Evolutionary conservation across 2,888 invertebrate genomes (phyloP).

Genomic region (Hymenopus coronatus): DNA sequence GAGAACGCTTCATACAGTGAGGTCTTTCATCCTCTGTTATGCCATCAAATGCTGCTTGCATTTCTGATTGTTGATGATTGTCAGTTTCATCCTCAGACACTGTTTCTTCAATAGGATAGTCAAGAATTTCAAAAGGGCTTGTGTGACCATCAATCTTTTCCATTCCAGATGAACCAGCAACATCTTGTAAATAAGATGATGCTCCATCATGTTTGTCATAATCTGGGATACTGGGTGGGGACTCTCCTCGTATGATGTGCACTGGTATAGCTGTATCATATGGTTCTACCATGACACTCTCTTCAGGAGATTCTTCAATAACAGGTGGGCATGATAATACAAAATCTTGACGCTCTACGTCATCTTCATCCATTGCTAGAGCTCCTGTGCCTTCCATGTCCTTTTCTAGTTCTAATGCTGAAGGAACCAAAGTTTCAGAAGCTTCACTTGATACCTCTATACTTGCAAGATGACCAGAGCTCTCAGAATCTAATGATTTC

Average conservation of each 20-base stretch:
- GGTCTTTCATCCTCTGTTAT: constrained; percentile 45
- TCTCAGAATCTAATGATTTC: constrained; percentile 86
- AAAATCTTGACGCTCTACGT: constrained; percentile 38
- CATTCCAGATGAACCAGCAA: constrained; percentile 46
- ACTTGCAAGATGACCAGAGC: constrained; percentile 84
- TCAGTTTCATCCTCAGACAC: constrained; percentile 41
- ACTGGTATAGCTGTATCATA: constrained; percentile 41
- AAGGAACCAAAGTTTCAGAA: constrained; percentile 90
- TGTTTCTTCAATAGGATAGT: constrained; percentile 44
- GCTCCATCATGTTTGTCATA: constrained; percentile 25
- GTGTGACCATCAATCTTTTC: constrained; percentile 47
- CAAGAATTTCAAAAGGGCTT: constrained; percentile 34
- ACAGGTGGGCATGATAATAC: background rate
- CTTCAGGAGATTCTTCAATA: constrained; percentile 35
- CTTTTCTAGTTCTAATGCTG: constrained; percentile 76
- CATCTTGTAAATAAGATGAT: constrained; percentile 36
- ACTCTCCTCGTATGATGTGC: constrained; percentile 38
- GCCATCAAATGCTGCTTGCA: constrained; percentile 35
- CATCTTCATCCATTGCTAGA: constrained; percentile 42
- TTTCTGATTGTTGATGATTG: constrained; percentile 22
- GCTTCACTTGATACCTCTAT: constrained; percentile 81
- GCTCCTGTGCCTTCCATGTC: constrained; percentile 62
- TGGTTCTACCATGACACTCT: constrained; percentile 38
- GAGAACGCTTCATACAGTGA: constrained; percentile 79
- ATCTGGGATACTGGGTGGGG: constrained; percentile 29